Evolutionary conservation across 2,797 vertebrate genomes (phyloP).

Genomic region (Sebastes trivittatus): DNA sequence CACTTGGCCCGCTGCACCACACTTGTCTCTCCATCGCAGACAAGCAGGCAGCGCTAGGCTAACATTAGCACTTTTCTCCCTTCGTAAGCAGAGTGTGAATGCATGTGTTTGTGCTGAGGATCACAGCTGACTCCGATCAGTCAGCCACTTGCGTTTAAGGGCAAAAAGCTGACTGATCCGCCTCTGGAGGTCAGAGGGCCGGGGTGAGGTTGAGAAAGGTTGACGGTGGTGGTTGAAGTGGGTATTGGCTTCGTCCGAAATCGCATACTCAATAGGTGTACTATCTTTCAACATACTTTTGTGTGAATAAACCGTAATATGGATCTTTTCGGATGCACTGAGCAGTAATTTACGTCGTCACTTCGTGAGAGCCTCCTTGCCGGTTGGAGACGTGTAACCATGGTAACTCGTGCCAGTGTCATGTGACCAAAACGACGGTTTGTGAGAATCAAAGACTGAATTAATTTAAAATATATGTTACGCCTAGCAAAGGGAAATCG

Average conservation of each 20-base stretch:
- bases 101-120: constrained; percentile 50
- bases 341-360: no score
- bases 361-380: no score
- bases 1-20: constrained; percentile 62
- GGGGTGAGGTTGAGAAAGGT: constrained; percentile 1
- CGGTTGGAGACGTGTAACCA: no score
- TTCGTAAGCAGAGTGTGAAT: constrained; percentile 59
- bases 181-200: constrained; percentile 34
- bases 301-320: no score
- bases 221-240: constrained; percentile 22
- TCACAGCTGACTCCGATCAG: constrained; percentile 34
- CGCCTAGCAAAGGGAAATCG: no score
- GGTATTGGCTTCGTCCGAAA: not conserved
- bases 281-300: no score
- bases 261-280: no score
- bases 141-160: constrained; percentile 47
- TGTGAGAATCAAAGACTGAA: no score
- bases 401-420: no score
- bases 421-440: no score
- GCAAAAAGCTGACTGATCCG: constrained; percentile 23
- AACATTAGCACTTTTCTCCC: constrained; percentile 67
- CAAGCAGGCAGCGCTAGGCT: constrained; percentile 56
- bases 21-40: constrained; percentile 61
- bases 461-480: no score
- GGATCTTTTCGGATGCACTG: no score